These are phyloP conservation scores for Orthosia incerta DNA, from an alignment of 2,888 invertebrate genomes.

Conservation along the genomic window DNA sequence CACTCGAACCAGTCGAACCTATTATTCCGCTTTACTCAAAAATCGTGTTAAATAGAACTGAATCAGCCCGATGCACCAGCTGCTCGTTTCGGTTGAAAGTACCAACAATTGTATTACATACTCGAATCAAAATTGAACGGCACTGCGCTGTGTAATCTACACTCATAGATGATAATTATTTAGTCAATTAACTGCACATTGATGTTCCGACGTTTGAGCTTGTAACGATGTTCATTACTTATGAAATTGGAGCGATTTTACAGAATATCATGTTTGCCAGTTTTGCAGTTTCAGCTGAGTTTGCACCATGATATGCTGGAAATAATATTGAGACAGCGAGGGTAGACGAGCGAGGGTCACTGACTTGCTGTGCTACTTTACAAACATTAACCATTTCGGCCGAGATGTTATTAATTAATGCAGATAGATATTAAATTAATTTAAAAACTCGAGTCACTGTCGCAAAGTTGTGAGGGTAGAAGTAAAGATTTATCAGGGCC, in stretches of 20 bases:
- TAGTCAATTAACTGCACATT: slow-evolving; percentile 36
- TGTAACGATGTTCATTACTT: slow-evolving; percentile 20
- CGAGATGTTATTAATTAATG: slow-evolving; percentile 63
- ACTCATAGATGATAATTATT: slow-evolving; percentile 41
- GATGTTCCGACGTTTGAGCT: slow-evolving; percentile 28
- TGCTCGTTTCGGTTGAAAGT: slow-evolving; percentile 35
- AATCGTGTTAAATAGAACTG: slow-evolving; percentile 53
- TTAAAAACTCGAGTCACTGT: slow-evolving; percentile 68
- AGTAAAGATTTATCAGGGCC: slow-evolving; percentile 74
- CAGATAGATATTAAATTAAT: slow-evolving; percentile 67
- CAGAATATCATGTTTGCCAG: slow-evolving; percentile 19
- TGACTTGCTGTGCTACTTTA: slow-evolving; percentile 43
- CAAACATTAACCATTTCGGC: slow-evolving; percentile 52
- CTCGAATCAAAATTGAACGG: slow-evolving; percentile 36
- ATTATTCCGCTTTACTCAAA: slow-evolving; percentile 57
- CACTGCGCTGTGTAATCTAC: slow-evolving; percentile 25
- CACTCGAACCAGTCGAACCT: slow-evolving; percentile 57
- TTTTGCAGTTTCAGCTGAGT: slow-evolving; percentile 31
- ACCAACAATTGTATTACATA: slow-evolving; percentile 31
- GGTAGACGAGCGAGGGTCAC: slow-evolving; percentile 28
- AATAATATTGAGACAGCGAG: slow-evolving; percentile 38
- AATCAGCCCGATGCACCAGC: slow-evolving; percentile 30
- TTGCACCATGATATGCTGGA: slow-evolving; percentile 34
- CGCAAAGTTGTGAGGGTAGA: slow-evolving; percentile 66
- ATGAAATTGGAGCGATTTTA: slow-evolving; percentile 22